Base-by-base conservation (phyloP, 2,797 vertebrate species). In the Cetoscarus ocellatus region DNA sequence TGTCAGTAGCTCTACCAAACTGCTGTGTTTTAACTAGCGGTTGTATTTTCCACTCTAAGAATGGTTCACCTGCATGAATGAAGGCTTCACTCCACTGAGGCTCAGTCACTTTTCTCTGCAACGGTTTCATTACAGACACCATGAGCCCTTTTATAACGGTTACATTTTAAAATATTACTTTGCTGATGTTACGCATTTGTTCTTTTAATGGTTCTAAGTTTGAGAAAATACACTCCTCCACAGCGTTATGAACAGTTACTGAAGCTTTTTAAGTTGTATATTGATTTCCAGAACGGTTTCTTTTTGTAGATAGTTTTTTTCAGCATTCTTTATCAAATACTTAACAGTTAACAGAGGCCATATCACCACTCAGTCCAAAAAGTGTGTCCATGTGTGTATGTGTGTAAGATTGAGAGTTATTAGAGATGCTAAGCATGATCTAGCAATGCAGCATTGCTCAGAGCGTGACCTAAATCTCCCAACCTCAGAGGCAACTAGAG, bases 31-130 rank as follows among this genome's bases (percentile, higher is more conserved):
- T 79, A 87, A 83, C 83, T 71, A 67, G 80, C 75, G 58, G 87
- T 82, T 76, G 59, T 70, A 61, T 77, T 76, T 69, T 83, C 69
- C 84, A 83, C 87, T 83, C 77, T 56, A 73, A 83, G 73, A 90
- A 86, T 73, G 76, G 78, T 69, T 90, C 71, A 77, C 82, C 74
- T 92, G 91, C 92, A 93, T 92, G 92, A 88, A 60, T 47, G 70
- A 79, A 38, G 10, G 44, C 73, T 78, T 69, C 61, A 80, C 83
- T 79, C 76, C 84, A 77, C 77, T 70, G 58, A 75, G 50, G 61
- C 69, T 82, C 67, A 65, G 55, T 70, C 75, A 75, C 74, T 74
- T 62, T 76, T 50, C 67, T 69, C 79, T 51, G 56, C 62, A 59
- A 70, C 39, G 47, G 17, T 72, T 77, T 67, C 72, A 53, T 43